phyloP scores from a whole-genome alignment of 1,140 invertebrate genomes.

The Drosophila ficusphila region DNA sequence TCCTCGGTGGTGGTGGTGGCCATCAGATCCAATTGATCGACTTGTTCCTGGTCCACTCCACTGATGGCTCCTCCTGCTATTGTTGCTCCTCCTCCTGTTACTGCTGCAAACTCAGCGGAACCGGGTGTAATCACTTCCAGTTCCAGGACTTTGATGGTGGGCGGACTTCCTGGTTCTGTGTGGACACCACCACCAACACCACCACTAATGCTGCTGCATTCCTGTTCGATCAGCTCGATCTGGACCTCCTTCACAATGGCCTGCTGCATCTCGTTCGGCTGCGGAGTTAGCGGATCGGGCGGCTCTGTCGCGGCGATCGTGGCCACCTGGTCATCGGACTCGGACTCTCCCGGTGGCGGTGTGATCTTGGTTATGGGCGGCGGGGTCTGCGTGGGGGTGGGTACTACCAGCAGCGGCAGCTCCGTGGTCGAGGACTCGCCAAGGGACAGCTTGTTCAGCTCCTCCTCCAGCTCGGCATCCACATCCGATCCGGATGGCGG shows the following conservation, averaged over 20 bases:
- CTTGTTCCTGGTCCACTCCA: too few species aligned
- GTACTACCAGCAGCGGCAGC: slow-evolving; percentile 26
- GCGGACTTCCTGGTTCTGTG: slow-evolving; percentile 20
- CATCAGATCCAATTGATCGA: too few species aligned
- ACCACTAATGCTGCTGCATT: too few species aligned
- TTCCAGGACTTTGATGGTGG: slow-evolving; percentile 56
- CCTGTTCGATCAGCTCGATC: slow-evolving; percentile 68
- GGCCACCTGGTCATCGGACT: neutral
- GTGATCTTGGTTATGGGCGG: slow-evolving; percentile 60
- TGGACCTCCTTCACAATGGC: slow-evolving; percentile 63
- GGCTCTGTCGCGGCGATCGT: neutral
- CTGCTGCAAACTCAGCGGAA: neutral
- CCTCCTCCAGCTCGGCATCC: slow-evolving; percentile 57
- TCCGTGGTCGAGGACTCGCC: slow-evolving; percentile 49
- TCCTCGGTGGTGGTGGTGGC: slow-evolving; percentile 13
- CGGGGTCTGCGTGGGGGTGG: slow-evolving; percentile 42
- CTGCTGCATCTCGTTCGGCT: neutral
- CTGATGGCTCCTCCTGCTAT: too few species aligned
- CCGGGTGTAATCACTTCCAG: slow-evolving; percentile 2
- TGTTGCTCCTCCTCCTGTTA: neutral
- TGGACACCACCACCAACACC: slow-evolving; percentile 7
- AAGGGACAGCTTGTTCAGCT: slow-evolving; percentile 47
- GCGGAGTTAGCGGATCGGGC: neutral
- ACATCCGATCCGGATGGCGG: slow-evolving; percentile 27
- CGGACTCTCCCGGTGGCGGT: slow-evolving; percentile 42